Conservation (phyloP, 2,113 vertebrate genomes). For the Siniperca knerii region DNA sequence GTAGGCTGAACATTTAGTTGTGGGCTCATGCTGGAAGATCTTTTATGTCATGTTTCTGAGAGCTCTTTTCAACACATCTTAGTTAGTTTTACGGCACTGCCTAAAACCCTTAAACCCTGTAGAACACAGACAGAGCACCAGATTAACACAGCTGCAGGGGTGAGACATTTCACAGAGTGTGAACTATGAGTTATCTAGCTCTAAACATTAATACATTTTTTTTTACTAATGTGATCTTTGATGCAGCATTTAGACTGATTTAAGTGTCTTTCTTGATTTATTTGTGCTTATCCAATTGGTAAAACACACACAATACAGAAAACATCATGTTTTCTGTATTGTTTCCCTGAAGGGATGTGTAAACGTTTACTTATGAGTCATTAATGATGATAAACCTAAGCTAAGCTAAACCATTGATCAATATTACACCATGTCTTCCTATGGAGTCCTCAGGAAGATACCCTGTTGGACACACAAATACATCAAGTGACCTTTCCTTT, state of each 20-base stretch:
- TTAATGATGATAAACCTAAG: constrained; percentile 51
- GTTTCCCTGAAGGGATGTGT: constrained; percentile 20
- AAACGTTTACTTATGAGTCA: constrained; percentile 64
- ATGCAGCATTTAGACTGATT: constrained; percentile 19
- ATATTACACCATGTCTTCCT: constrained; percentile 77
- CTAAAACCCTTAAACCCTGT: constrained; percentile 11
- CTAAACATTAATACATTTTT: constrained; percentile 14
- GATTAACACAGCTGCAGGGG: constrained; percentile 62
- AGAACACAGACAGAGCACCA: constrained; percentile 36
- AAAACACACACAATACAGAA: not conserved
- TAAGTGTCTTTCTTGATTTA: not conserved
- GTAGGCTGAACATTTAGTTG: constrained; percentile 1
- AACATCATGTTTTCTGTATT: constrained; percentile 9
- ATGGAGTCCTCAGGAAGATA: constrained; percentile 72
- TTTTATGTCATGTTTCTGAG: constrained; percentile 30
- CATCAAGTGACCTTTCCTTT: constrained; percentile 82
- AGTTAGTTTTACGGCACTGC: constrained; percentile 21
- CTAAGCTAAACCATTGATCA: constrained; percentile 70
- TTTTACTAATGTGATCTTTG: constrained; percentile 30
- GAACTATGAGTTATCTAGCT: constrained; percentile 54
- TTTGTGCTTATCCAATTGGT: not conserved
- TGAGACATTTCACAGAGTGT: constrained; percentile 56
- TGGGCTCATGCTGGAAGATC: not conserved
- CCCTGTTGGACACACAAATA: constrained; percentile 76
- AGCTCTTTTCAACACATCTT: constrained; percentile 1